A percentile compares a stretch with the other conserved stretches of the same genome.
These are phyloP conservation scores for Dysmachus trigonus DNA, from an alignment of 2,888 invertebrate genomes.

Conservation along the genomic window DNA sequence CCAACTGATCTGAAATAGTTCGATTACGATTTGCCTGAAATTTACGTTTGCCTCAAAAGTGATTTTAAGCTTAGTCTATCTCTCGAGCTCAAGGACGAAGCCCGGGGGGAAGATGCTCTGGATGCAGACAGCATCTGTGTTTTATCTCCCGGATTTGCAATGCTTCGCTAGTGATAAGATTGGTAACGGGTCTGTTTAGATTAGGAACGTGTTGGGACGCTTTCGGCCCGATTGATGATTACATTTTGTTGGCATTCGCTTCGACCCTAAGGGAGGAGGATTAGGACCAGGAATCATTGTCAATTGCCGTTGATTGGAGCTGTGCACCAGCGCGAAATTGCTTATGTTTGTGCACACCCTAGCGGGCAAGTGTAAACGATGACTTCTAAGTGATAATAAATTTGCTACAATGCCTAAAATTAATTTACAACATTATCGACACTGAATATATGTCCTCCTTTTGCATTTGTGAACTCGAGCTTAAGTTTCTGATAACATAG, in stretches of 20 bases:
- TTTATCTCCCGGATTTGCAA: slow-evolving; percentile 11
- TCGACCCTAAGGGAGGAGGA: background rate
- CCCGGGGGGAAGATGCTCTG: background rate
- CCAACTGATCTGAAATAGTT: background rate
- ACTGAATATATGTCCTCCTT: background rate
- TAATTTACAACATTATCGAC: background rate
- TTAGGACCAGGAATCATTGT: background rate
- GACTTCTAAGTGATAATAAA: background rate
- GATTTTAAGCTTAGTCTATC: background rate
- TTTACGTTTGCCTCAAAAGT: slow-evolving; percentile 11
- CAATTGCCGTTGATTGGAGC: background rate
- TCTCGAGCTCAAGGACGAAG: background rate
- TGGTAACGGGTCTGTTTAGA: background rate
- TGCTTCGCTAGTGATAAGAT: background rate
- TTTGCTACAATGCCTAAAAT: background rate
- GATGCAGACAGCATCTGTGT: slow-evolving; percentile 1
- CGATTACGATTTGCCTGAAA: slow-evolving; percentile 6
- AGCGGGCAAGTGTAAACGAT: background rate
- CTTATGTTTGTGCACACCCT: background rate
- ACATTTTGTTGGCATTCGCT: background rate
- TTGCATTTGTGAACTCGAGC: background rate
- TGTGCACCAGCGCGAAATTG: background rate
- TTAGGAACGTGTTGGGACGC: background rate
- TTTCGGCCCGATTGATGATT: background rate
- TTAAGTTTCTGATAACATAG: background rate